Evolutionary conservation across 2,113 vertebrate genomes (phyloP).

Genomic region (Hystrix brachyura): DNA sequence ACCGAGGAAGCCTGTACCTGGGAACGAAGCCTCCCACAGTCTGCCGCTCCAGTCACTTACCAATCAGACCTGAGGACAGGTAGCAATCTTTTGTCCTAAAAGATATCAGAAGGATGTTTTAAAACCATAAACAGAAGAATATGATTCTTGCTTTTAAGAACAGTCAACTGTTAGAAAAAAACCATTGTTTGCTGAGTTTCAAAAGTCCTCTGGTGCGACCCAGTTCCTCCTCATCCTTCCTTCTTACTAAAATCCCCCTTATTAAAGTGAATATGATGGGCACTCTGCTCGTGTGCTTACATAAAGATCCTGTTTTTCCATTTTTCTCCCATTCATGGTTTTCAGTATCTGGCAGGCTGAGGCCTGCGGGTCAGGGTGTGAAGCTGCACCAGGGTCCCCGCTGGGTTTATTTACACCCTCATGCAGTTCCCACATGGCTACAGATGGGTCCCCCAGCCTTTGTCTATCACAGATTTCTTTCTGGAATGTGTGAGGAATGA

Average conservation of each 20-base stretch:
- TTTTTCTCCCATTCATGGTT: not conserved
- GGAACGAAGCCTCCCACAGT: not conserved
- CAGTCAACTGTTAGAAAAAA: not conserved
- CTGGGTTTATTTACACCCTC: conserved; percentile 62
- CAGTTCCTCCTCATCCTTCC: not conserved
- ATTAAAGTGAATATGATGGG: conserved; percentile 4
- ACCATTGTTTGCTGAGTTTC: not conserved
- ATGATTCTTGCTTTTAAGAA: conserved; percentile 4
- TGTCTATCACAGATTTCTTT: conserved; percentile 50
- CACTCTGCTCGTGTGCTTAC: conserved; percentile 23
- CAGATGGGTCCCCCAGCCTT: conserved; percentile 61
- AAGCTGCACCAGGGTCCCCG: not conserved
- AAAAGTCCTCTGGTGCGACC: not conserved
- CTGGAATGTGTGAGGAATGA: conserved; percentile 64
- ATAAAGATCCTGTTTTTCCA: not conserved
- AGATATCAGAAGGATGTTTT: not conserved
- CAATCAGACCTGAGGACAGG: not conserved
- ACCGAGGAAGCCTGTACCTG: not conserved
- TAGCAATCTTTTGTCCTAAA: not conserved
- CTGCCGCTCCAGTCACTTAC: not conserved
- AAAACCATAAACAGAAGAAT: not conserved
- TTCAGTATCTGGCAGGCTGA: not conserved
- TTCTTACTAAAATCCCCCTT: conserved; percentile 45
- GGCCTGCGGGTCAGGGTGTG: not conserved
- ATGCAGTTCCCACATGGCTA: not conserved